Conservation (phyloP, 2,888 invertebrate genomes). For the Ephialtes manifestator region DNA sequence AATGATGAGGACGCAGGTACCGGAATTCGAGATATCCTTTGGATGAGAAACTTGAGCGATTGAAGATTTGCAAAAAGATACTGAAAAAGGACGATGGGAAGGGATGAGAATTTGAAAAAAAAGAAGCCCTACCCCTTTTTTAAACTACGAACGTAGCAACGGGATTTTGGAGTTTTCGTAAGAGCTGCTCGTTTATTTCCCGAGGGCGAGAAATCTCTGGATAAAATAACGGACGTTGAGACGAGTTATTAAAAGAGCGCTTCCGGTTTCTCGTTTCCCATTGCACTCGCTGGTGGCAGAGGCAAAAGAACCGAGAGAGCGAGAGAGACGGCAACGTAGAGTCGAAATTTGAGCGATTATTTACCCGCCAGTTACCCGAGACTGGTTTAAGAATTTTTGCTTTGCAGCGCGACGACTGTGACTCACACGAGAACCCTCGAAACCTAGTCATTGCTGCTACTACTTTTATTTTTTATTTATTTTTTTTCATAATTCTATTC, state of each 20-base stretch:
- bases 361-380: constrained; percentile 64
- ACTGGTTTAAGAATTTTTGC: constrained; percentile 58
- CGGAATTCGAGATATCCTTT: constrained; percentile 72
- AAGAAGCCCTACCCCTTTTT: constrained; percentile 7
- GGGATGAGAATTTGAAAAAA: constrained; percentile 35
- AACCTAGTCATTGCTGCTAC: neutral
- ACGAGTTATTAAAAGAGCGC: constrained; percentile 49
- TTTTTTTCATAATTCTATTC: neutral
- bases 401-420: constrained; percentile 2
- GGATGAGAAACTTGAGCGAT: constrained; percentile 81
- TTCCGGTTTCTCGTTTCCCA: constrained; percentile 69
- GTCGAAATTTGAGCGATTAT: constrained; percentile 71
- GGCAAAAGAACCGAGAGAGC: neutral
- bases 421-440: constrained; percentile 48
- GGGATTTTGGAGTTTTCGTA: constrained; percentile 29
- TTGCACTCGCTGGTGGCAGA: constrained; percentile 11
- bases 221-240: constrained; percentile 61
- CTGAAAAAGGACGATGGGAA: constrained; percentile 2
- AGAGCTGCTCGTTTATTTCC: constrained; percentile 19
- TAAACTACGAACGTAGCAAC: neutral
- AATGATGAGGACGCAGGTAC: constrained; percentile 61
- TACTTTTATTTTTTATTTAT: constrained; percentile 3
- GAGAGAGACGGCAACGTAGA: constrained; percentile 25
- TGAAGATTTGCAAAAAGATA: constrained; percentile 67
- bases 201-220: constrained; percentile 35